Evolutionary conservation across 2,797 vertebrate species (phyloP).

Genomic region (Chloroceryle amazona): DNA sequence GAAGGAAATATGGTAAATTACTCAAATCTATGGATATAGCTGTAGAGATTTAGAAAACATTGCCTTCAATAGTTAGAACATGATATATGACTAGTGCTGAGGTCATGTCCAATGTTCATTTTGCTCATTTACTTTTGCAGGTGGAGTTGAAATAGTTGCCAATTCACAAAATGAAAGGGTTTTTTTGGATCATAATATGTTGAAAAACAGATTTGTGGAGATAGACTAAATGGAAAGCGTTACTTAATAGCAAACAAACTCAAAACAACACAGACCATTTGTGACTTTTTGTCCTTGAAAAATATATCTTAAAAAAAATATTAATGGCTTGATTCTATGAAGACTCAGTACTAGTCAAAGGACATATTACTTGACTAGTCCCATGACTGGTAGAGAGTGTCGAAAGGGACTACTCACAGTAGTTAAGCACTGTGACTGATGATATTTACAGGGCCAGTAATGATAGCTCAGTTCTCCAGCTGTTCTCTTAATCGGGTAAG

Average conservation of each 20-base stretch:
- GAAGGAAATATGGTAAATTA: slow-evolving; percentile 61
- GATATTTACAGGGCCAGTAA: background rate
- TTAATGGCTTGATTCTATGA: background rate
- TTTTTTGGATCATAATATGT: background rate
- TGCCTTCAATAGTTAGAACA: background rate
- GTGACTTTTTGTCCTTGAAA: background rate
- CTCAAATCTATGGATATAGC: slow-evolving; percentile 38
- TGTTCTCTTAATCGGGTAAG: background rate
- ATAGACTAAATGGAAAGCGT: background rate
- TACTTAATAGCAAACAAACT: background rate
- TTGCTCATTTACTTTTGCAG: slow-evolving; percentile 60
- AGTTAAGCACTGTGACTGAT: background rate
- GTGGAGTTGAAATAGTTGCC: slow-evolving; percentile 18
- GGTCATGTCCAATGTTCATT: slow-evolving; percentile 32
- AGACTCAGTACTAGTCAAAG: background rate
- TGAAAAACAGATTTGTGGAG: background rate
- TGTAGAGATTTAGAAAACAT: slow-evolving; percentile 46
- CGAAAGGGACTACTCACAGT: background rate
- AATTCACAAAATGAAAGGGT: slow-evolving; percentile 2
- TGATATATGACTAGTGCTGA: slow-evolving; percentile 25
- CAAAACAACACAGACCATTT: background rate
- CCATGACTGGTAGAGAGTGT: background rate
- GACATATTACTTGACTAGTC: background rate
- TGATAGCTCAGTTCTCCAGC: background rate
- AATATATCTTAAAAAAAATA: background rate